Conservation (phyloP, 2,113 vertebrate genomes). For the Bettongia penicillata region DNA sequence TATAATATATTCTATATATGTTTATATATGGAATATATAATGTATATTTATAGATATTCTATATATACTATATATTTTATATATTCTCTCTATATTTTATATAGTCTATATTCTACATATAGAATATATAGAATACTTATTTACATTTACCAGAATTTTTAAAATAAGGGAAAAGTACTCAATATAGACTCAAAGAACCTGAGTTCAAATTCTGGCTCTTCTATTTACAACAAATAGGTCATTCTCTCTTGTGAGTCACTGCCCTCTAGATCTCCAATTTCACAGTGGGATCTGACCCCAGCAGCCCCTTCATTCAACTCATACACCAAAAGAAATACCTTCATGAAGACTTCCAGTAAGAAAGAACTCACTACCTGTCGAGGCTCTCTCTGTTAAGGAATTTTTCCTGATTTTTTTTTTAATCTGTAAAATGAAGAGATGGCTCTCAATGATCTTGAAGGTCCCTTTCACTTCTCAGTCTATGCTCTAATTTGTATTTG, state of each 20-base stretch:
- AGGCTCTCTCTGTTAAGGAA: not conserved
- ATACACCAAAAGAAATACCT: not conserved
- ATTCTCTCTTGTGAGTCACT: not conserved
- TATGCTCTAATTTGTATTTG: not conserved
- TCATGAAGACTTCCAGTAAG: not conserved
- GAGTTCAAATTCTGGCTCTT: not conserved
- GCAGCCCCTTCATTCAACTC: not conserved
- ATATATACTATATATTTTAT: too few relatives aligned
- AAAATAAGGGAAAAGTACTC: not conserved
- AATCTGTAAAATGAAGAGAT: too few relatives aligned
- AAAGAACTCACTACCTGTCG: not conserved
- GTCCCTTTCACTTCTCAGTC: not conserved
- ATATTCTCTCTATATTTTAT: too few relatives aligned
- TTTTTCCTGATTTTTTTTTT: not conserved
- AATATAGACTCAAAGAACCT: not conserved
- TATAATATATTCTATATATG: too few relatives aligned
- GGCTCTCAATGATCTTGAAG: not conserved
- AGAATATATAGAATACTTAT: too few relatives aligned
- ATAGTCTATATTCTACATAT: too few relatives aligned
- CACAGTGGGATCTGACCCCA: not conserved
- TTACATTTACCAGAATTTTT: not conserved
- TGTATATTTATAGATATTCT: too few relatives aligned
- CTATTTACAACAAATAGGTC: not conserved
- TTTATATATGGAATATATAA: too few relatives aligned
- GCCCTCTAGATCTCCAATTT: not conserved